A percentile compares a stretch with the other conserved stretches of the same genome.
phyloP scores from a whole-genome alignment of 2,797 vertebrate species.

The Sebastes alutus region DNA sequence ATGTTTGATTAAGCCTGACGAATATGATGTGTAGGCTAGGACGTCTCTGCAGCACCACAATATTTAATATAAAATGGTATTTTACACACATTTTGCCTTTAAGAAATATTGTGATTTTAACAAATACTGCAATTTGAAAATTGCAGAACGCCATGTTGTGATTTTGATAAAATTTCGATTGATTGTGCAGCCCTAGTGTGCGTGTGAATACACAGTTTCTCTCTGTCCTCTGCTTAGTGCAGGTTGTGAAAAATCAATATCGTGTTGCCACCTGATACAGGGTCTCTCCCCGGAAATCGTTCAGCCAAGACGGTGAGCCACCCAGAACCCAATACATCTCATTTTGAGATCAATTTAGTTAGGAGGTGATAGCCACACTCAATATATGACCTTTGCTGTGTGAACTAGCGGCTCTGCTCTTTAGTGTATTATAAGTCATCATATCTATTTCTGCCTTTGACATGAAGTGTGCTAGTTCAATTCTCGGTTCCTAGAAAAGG shows the following conservation, averaged over 20 bases:
- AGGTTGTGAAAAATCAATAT: background rate
- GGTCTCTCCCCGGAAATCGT: background rate
- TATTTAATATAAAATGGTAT: too few relatives aligned
- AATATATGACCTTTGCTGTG: background rate
- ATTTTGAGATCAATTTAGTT: background rate
- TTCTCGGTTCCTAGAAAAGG: background rate
- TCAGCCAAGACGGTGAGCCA: background rate
- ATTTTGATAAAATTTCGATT: too few relatives aligned
- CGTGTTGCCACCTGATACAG: background rate
- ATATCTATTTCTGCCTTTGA: background rate
- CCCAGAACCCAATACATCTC: background rate
- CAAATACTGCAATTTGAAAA: too few relatives aligned
- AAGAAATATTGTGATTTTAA: too few relatives aligned
- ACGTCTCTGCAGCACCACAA: too few relatives aligned
- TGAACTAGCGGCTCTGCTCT: background rate
- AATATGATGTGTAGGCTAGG: too few relatives aligned
- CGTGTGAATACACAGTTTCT: background rate
- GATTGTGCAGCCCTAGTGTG: too few relatives aligned
- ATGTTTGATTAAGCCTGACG: too few relatives aligned
- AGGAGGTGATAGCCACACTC: background rate
- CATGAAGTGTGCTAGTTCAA: background rate
- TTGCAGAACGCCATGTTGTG: too few relatives aligned
- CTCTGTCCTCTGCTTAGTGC: background rate
- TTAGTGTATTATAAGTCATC: background rate
- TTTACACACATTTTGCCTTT: too few relatives aligned